Evolutionary conservation across 2,797 vertebrate genomes (phyloP), one percentile per base, ranked within the genome.

Genomic region (Sebastiscus albofasciatus): DNA sequence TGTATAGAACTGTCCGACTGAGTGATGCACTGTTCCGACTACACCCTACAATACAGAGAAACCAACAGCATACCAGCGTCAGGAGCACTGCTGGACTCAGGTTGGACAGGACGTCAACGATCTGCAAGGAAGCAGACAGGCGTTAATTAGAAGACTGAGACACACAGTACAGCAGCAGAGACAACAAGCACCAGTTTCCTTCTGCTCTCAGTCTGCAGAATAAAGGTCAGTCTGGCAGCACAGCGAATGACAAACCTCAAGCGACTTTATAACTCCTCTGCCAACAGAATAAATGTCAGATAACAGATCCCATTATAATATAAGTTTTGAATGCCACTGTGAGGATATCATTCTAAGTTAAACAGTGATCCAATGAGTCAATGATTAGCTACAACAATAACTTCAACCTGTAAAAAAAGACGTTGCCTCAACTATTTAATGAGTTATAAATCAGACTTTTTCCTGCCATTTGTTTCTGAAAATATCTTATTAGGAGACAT

Each of bases 41-140:
- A 14, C 24, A 31, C 33, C 4, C 7, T 31, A 33, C 18, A 46
- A 27, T 5, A 8, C 29, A 39, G 7, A n/a, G 9, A 42, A 14
- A 13, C 7, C 18, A 31, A n/a, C 22, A 5, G 13, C 95, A 91
- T 96, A 99, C 97, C 97, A 99, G 91, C 20, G 98, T 99, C 6
- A 99, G 97, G 22, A 99, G 96, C 42, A 96, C 91, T 2, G 96
- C 94, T 16, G 97, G 96, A 6, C 77, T 96, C 94, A 91, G 91
- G 0, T 78, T 96, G 75, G 91, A 83, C 90, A 99, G 95, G 46
- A 97, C 91, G 68, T 80, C 94, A 62, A 90, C 90, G 24, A 98
- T 96, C 98, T 99, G 93, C 59, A 94, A 90, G 49, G 61, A 80
- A 66, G 66, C 27, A 88, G 52, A 80, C 54, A 64, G n/a, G 10